Percentiles rank a stretch among this genome's conserved stretches.
Conservation (phyloP, 2,888 invertebrate genomes). For the Apotomis turbidana region DNA sequence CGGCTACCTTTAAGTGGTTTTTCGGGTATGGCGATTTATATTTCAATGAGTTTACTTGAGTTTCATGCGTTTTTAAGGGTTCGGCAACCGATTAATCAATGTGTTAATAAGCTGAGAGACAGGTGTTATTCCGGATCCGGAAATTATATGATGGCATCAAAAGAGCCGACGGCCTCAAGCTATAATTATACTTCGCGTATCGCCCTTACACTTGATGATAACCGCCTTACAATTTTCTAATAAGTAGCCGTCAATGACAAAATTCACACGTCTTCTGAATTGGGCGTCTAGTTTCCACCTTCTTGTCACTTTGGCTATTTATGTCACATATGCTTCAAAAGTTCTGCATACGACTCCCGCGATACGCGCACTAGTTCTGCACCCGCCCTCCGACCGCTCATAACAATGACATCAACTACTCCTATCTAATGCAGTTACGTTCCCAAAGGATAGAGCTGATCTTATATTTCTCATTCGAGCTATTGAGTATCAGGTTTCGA, state of each 20-base stretch:
- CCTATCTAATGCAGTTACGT: slow-evolving; percentile 13
- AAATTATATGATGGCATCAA: not conserved
- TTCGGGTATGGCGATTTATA: slow-evolving; percentile 75
- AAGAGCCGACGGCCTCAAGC: not conserved
- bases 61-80: slow-evolving; percentile 55
- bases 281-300: slow-evolving; percentile 3
- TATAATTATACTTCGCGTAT: not conserved
- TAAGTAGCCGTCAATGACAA: not conserved
- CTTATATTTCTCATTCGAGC: slow-evolving; percentile 28
- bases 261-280: slow-evolving; percentile 17
- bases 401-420: slow-evolving; percentile 28
- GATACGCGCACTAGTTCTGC: not conserved
- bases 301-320: not conserved
- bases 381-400: slow-evolving; percentile 10
- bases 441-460: slow-evolving; percentile 21
- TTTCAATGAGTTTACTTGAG: slow-evolving; percentile 69
- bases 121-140: not conserved
- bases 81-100: not conserved
- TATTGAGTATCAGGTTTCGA: slow-evolving; percentile 61
- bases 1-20: slow-evolving; percentile 75
- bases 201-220: not conserved
- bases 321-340: not conserved
- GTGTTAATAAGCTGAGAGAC: not conserved
- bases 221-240: slow-evolving; percentile 1
- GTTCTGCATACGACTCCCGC: slow-evolving; percentile 7